Evolutionary conservation across 2,797 vertebrate genomes (phyloP), one percentile per base, ranked within the genome.

Genomic region (Microctenopoma stevenorrisi): DNA sequence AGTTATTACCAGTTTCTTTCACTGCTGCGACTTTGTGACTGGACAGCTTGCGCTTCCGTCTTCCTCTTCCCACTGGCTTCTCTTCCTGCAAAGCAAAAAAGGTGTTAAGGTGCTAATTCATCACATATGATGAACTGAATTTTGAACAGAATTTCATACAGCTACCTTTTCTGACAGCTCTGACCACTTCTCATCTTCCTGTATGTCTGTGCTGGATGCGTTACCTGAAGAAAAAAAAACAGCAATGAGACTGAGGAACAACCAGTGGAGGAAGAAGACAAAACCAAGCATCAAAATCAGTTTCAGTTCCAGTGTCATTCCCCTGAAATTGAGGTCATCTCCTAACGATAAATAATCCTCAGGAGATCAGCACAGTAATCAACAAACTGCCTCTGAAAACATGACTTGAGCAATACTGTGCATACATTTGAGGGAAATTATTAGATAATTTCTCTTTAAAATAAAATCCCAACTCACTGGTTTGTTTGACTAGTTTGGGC

Each of bases 81-180:
- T 91, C 91, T 43, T 91, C 93, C 93, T 94, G 58, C 49, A 61
- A 40, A 66, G 53, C 37, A 18, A 68, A 44, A 56, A 35, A 13
- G 4, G 14, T 43, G 25, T 79, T 18, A 54, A 30, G 15, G 48
- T 25, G 0, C 26, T 30, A n/a, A 40, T 12, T 13, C 4, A 16
- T 12, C 2, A 6, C 11, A 69, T n/a, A 30, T 15, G n/a, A 4
- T 18, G 18, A 18, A 18, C 18, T 18, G 3, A 26, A 11, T 28
- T 58, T 35, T 1, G 57, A 7, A 62, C 26, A n/a, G 6, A 65
- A 7, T 2, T 25, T 13, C 3, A 16, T 4, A 13, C 7, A 2
- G 3, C 64, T 69, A 94, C 94, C 86, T 84, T 89, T 76, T 90
- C 88, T 57, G 91, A 90, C 37, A 79, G 7, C 53, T 88, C 89